Percentiles rank a stretch among this genome's conserved stretches.
These are phyloP conservation scores for Oscheius sp. DNA, from an alignment of 2,888 invertebrate species.

Conservation along the genomic window DNA sequence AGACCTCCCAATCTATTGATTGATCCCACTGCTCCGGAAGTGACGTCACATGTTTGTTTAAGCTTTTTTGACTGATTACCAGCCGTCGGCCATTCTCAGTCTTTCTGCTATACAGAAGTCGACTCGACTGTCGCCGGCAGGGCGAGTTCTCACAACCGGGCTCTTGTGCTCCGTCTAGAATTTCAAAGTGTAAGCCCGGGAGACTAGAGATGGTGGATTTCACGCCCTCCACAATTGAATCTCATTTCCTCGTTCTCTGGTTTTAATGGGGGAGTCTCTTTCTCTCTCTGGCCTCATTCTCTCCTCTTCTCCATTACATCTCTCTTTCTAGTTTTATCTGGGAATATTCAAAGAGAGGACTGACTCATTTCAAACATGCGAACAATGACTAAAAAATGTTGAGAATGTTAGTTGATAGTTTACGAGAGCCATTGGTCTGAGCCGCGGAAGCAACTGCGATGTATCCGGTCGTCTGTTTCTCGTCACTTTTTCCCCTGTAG, in stretches of 20 bases:
- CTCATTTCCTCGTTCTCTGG: conserved; percentile 10
- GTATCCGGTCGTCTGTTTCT: too few species aligned
- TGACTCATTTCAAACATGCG: too few species aligned
- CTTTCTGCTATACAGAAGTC: not conserved
- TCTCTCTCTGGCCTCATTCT: conserved; percentile 27
- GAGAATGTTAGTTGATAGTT: too few species aligned
- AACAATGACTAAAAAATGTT: too few species aligned
- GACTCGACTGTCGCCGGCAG: not conserved
- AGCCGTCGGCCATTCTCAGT: not conserved
- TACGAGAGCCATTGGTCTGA: too few species aligned
- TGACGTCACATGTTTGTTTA: conserved; percentile 32
- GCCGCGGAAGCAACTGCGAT: too few species aligned
- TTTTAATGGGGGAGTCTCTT: not conserved
- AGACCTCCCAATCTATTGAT: conserved; percentile 36
- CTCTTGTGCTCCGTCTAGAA: conserved; percentile 19
- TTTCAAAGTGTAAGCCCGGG: conserved; percentile 22
- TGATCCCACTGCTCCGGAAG: conserved; percentile 24
- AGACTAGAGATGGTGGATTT: conserved; percentile 1
- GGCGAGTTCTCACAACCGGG: not conserved
- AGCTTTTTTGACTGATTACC: conserved; percentile 11
- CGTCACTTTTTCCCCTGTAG: too few species aligned
- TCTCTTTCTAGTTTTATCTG: not conserved
- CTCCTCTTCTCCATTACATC: too few species aligned
- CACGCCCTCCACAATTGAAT: conserved; percentile 9
- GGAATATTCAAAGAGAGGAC: too few species aligned